phyloP scores from a whole-genome alignment of 1,140 invertebrate genomes.

The Idris sp. region DNA sequence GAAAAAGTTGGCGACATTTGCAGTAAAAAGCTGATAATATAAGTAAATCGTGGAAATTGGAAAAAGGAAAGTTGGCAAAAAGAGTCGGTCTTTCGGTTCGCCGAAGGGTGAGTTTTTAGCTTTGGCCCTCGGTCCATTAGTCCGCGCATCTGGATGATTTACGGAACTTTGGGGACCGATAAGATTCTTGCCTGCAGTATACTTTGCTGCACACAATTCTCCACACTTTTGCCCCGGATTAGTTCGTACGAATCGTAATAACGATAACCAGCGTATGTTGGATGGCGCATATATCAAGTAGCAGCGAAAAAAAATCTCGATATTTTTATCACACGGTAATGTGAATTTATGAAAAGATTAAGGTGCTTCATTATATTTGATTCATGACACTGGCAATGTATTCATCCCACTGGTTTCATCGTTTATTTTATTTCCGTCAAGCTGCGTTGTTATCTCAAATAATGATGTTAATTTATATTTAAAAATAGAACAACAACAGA shows the following conservation, averaged over 20 bases:
- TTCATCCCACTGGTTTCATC: constrained; percentile 12
- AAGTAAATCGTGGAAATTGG: constrained; percentile 60
- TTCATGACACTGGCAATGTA: constrained; percentile 25
- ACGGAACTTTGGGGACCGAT: constrained; percentile 69
- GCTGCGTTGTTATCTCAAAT: constrained; percentile 2
- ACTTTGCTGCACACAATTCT: too few species aligned
- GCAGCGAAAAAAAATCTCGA: constrained; percentile 35
- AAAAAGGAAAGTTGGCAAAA: constrained; percentile 45
- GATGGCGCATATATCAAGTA: constrained; percentile 40
- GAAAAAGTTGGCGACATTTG: constrained; percentile 44
- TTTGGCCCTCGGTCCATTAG: constrained; percentile 64
- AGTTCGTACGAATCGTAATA: constrained; percentile 56
- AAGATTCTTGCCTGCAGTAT: too few species aligned
- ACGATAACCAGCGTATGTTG: constrained; percentile 49
- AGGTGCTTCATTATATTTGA: constrained; percentile 48
- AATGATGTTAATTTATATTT: too few species aligned
- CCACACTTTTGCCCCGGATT: constrained; percentile 31
- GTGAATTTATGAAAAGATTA: constrained; percentile 49
- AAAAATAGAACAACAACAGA: too few species aligned
- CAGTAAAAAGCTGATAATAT: constrained; percentile 45
- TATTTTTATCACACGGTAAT: constrained; percentile 46
- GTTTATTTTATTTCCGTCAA: constrained; percentile 7
- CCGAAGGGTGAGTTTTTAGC: constrained; percentile 36
- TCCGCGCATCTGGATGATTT: constrained; percentile 66
- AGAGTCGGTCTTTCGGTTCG: constrained; percentile 37